Evolutionary conservation across 2,888 invertebrate genomes (phyloP).

Genomic region (Campaea margaritaria): DNA sequence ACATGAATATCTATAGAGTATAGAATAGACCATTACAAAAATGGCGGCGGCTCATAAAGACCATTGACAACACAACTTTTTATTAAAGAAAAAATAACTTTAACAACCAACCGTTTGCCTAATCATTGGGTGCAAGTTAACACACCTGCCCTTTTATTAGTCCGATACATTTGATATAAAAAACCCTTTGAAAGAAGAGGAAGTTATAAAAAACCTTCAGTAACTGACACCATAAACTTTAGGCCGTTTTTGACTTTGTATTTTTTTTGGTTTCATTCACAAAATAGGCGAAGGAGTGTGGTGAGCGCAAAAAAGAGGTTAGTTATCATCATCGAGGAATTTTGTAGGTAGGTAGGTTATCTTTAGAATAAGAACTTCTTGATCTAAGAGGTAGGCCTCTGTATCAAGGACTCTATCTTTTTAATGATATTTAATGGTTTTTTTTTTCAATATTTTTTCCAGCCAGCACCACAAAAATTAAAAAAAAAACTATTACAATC

Average conservation of each 20-base stretch:
- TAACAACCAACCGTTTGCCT: constrained; percentile 63
- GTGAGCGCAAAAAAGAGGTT: constrained; percentile 1
- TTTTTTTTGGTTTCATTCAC: constrained; percentile 72
- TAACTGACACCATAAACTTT: constrained; percentile 68
- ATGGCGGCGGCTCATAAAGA: constrained; percentile 38
- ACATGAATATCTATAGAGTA: constrained; percentile 40
- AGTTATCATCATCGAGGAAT: too few relatives aligned
- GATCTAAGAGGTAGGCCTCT: too few relatives aligned
- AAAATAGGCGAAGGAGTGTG: constrained; percentile 45
- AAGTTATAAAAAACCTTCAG: constrained; percentile 74
- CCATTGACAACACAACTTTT: constrained; percentile 35
- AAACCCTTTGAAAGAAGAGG: constrained; percentile 68
- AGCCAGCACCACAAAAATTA: too few relatives aligned
- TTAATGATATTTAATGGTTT: too few relatives aligned
- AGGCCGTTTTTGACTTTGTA: constrained; percentile 53
- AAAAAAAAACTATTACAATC: too few relatives aligned
- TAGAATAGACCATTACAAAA: constrained; percentile 34
- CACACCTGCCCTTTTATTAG: constrained; percentile 81
- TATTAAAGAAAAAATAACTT: constrained; percentile 32
- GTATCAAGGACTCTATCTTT: too few relatives aligned
- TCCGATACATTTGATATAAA: constrained; percentile 63
- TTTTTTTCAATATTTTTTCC: too few relatives aligned
- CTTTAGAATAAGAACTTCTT: too few relatives aligned
- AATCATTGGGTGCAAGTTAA: constrained; percentile 73
- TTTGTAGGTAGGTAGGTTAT: too few relatives aligned